Evolutionary conservation across 2,113 vertebrate genomes (phyloP), one percentile per base, ranked within the genome.

Genomic region (Halcyon malimbica): DNA sequence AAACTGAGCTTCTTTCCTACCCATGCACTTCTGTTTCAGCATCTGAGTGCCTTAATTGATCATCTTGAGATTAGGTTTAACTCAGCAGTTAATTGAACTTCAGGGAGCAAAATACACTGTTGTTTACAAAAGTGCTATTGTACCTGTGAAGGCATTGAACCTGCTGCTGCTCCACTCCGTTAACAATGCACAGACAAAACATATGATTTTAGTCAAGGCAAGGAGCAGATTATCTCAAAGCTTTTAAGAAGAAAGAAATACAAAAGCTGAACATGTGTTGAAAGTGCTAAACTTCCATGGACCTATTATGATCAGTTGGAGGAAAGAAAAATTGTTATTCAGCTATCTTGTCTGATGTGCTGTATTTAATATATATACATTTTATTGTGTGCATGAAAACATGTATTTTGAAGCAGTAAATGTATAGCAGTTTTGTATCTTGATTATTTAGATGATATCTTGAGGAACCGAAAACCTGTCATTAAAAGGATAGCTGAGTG

Each of bases 31-130:
- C 15, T 70, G 23, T 63, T 73, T 92, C 79, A 88, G 41, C 35
- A 73, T 93, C n/a, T 28, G 65, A 77, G 37, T 91, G 83, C 46
- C 74, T 94, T 92, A 89, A 87, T 42, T 93, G 89, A 80, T 90
- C 28, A 51, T 77, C 89, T 70, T 92, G 76, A 67, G 78, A 63
- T 31, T 64, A 93, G 46, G 60, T 81, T 92, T 83, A 94, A 70
- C 71, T 86, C 14, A 5, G 71, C 68, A 89, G 76, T 86, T 89
- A 88, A 83, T 50, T 90, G 93, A 96, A 60, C 79, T 71, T 90
- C 67, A 83, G 79, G 71, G 64, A 86, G 42, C 21, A 76, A 94
- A 95, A 56, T 50, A 70, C 23, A 13, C 46, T 77, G 84, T 31
- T 69, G 44, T 80, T 88, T 95, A 74, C 54, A 46, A 6, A 76